phyloP scores from a whole-genome alignment of 2,113 vertebrate genomes.

The Phaetusa simplex region DNA sequence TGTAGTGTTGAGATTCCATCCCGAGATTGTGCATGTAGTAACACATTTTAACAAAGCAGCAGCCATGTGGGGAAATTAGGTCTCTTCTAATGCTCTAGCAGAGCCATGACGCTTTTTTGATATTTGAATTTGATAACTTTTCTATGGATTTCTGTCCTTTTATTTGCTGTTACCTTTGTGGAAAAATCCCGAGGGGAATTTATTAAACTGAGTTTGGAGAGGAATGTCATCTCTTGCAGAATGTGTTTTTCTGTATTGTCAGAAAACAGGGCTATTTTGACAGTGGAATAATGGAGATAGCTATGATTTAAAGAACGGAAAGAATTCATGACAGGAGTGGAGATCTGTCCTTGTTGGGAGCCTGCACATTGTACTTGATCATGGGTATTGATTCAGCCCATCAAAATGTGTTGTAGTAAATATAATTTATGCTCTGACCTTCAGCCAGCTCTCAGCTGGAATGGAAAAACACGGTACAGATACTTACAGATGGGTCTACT shows the following conservation, averaged over 20 bases:
- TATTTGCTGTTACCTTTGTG: background rate
- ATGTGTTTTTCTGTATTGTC: background rate
- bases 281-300: conserved; percentile 16
- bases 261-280: background rate
- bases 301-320: conserved; percentile 13
- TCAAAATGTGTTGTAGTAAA: background rate
- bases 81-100: background rate
- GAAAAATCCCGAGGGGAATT: background rate
- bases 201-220: background rate
- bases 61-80: background rate
- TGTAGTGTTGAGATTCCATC: background rate
- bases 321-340: conserved; percentile 25
- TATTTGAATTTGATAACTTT: background rate
- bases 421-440: conserved; percentile 22
- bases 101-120: background rate
- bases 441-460: conserved; percentile 37
- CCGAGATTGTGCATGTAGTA: too few relatives aligned
- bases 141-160: background rate
- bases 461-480: background rate
- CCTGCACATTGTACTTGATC: background rate
- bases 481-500: background rate
- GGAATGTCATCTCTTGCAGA: background rate
- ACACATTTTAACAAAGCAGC: background rate
- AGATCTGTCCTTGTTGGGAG: conserved; percentile 33
- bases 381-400: conserved; percentile 30